phyloP scores from a whole-genome alignment of 2,888 invertebrate genomes.

The Doris montereyensis region DNA sequence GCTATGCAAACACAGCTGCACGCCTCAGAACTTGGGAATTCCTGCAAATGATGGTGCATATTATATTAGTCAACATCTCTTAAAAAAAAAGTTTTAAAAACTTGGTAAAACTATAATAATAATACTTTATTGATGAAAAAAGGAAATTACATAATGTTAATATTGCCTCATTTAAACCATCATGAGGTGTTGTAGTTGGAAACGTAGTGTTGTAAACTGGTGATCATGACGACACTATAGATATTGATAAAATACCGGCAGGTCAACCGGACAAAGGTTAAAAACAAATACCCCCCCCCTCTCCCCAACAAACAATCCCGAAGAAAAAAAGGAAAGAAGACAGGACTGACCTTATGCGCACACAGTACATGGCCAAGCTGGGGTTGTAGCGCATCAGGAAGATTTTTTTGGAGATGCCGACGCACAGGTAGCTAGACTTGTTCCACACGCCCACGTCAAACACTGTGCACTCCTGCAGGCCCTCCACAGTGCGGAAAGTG shows the following conservation, averaged over 20 bases:
- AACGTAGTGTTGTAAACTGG: no score
- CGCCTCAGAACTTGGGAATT: constrained; percentile 83
- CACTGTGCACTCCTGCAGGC: constrained; percentile 72
- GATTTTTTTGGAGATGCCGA: constrained; percentile 71
- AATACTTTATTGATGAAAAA: no score
- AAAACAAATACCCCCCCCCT: no score
- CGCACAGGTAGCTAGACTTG: constrained; percentile 68
- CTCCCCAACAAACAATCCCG: no score
- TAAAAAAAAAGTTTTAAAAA: background rate
- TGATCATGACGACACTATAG: no score
- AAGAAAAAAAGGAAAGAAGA: no score
- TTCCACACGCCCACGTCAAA: constrained; percentile 63
- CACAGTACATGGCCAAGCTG: constrained; percentile 71
- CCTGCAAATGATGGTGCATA: constrained; percentile 73
- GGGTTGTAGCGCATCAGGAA: constrained; percentile 76
- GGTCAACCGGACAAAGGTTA: no score
- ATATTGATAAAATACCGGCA: no score
- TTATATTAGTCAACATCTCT: no score
- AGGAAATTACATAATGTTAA: no score
- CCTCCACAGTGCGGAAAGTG: constrained; percentile 67
- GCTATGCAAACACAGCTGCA: constrained; percentile 85
- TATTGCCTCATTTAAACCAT: no score
- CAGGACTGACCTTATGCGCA: constrained; percentile 54
- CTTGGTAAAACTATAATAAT: background rate
- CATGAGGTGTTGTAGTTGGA: no score